Base-by-base conservation (phyloP, 2,797 vertebrate genomes). In the Sciaenops ocellatus region DNA sequence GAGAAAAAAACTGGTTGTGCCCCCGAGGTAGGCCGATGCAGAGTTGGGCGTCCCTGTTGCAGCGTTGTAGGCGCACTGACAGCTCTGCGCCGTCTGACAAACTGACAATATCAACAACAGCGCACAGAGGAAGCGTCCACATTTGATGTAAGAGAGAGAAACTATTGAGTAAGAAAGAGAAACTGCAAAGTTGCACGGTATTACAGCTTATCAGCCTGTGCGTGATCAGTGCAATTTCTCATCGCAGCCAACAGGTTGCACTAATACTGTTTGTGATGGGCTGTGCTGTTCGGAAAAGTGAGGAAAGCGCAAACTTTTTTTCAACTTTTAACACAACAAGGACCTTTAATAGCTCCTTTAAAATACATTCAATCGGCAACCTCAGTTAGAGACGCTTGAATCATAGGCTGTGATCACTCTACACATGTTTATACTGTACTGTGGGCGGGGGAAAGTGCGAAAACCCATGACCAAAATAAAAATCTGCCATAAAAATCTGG, bases 201-300 rank as follows among this genome's bases (percentile, higher is more conserved):
- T 55, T 6, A 16, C 34, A 47, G 56, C 57, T 83, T 54, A 59
- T 73, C 20, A 18, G 44, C 44, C 17, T 65, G 61, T 60, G 71
- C 88, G 81, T 34, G 79, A 64, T 20, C 74, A 10, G 51, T 92
- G 94, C 88, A 95, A 59, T 95, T 85, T 82, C 87, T 22, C 9
- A 5, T 51, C 7, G 54, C 59, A 79, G 73, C 93, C 94, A 95
- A 95, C 93, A 96, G 95, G 95, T 94, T 92, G 93, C 93, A 93
- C 90, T 93, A 87, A 90, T 74, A 80, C 77, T 81, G 85, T 77
- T 9, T 30, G 71, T 52, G 50, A 15, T 7, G 44, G 22, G 28
- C 42, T 28, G 65, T 46, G 69, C 11, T 15, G 30, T 56, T 59
- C 9, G 73, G 16, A 66, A 78, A 85, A 85, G 80, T 54, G 10